These are phyloP conservation scores for Bubalus kerabau DNA, from an alignment of 2,113 vertebrate species.

Conservation along the genomic window DNA sequence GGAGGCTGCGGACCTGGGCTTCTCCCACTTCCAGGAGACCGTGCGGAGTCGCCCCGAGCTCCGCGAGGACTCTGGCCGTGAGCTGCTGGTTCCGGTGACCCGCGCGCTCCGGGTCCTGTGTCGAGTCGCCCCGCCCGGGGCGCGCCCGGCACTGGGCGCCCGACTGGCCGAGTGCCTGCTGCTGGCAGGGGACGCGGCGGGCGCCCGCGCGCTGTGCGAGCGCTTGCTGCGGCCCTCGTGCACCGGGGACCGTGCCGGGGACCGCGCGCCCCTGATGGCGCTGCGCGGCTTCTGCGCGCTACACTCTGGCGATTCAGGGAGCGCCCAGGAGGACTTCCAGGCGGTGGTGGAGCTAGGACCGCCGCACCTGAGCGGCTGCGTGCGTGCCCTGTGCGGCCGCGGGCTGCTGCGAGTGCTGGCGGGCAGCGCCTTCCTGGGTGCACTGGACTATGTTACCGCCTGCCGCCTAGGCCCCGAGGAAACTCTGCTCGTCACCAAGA, in stretches of 20 bases:
- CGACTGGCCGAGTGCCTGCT: conserved; percentile 92
- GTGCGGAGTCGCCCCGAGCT: conserved; percentile 84
- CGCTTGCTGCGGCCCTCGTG: conserved; percentile 80
- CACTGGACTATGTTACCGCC: conserved; percentile 93
- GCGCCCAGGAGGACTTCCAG: conserved; percentile 91
- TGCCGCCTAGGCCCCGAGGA: conserved; percentile 87
- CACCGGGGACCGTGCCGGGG: conserved; percentile 76
- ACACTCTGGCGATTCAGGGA: conserved; percentile 77
- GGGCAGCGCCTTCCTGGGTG: conserved; percentile 85
- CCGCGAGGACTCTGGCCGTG: conserved; percentile 81
- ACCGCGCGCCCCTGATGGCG: conserved; percentile 87
- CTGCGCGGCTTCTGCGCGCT: conserved; percentile 90
- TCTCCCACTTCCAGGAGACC: conserved; percentile 84
- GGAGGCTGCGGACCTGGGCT: conserved; percentile 78
- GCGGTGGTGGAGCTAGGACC: conserved; percentile 86
- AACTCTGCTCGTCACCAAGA: conserved; percentile 86
- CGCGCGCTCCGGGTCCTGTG: conserved; percentile 84
- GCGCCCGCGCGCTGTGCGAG: conserved; percentile 85
- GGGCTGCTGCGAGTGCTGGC: conserved; percentile 89
- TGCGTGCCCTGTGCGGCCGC: conserved; percentile 92
- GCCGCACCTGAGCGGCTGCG: conserved; percentile 89
- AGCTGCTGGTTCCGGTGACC: conserved; percentile 85
- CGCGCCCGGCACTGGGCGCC: conserved; percentile 81
- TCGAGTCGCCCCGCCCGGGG: conserved; percentile 82
- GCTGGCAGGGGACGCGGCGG: conserved; percentile 81